A percentile compares a stretch with the other conserved stretches of the same genome.
Evolutionary conservation across 2,888 invertebrate species (phyloP).

Genomic region (Rhagophthalmus giganteus): DNA sequence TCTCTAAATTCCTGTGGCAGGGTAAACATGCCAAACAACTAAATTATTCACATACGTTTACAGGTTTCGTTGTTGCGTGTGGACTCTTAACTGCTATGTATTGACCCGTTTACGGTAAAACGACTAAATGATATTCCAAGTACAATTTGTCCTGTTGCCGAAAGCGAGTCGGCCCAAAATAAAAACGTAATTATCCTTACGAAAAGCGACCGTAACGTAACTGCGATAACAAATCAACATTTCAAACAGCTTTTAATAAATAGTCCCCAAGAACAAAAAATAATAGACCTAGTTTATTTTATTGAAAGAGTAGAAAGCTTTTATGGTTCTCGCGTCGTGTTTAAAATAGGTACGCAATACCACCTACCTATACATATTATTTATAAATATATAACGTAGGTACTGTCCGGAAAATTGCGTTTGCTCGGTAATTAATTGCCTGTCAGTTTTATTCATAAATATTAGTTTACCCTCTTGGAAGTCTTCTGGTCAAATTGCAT

Average conservation of each 20-base stretch:
- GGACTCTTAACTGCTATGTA: constrained; percentile 26
- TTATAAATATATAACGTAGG: constrained; percentile 3
- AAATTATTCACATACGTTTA: constrained; percentile 33
- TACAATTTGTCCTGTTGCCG: constrained; percentile 17
- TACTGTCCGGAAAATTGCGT: constrained; percentile 10
- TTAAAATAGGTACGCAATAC: constrained; percentile 6
- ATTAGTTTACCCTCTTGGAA: constrained; percentile 4
- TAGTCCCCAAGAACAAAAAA: neutral
- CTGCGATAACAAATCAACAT: too few relatives aligned
- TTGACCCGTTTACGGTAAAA: constrained; percentile 28
- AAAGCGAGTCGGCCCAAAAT: constrained; percentile 5
- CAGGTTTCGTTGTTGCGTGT: constrained; percentile 28
- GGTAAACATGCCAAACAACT: constrained; percentile 24
- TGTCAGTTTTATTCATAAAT: constrained; percentile 13
- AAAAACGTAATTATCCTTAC: constrained; percentile 1
- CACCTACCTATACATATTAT: constrained; percentile 1
- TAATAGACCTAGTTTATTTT: neutral
- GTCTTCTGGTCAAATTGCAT: neutral
- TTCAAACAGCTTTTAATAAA: neutral
- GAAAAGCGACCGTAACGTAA: too few relatives aligned
- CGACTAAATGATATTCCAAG: constrained; percentile 18
- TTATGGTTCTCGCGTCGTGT: neutral
- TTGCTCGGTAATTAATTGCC: constrained; percentile 8
- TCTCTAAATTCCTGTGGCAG: constrained; percentile 15
- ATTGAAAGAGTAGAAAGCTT: neutral